These are phyloP conservation scores for Scaptomyza cyrtandrae DNA, from an alignment of 2,888 invertebrate species.

Conservation along the genomic window DNA sequence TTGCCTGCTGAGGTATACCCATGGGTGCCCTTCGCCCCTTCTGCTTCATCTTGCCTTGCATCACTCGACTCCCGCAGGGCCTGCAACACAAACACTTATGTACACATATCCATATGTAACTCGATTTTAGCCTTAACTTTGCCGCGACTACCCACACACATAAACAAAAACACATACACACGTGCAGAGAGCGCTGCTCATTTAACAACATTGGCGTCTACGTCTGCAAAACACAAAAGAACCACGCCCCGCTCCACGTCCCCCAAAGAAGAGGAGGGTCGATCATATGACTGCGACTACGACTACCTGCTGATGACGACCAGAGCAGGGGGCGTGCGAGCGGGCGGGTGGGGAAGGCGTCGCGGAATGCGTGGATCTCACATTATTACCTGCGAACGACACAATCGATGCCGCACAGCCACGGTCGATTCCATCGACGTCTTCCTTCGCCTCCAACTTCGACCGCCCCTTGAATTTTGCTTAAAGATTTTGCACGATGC, in stretches of 20 bases:
- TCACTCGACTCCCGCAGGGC: conserved; percentile 72
- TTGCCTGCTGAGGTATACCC: conserved; percentile 28
- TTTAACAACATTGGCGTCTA: conserved; percentile 80
- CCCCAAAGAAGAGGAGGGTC: conserved; percentile 39
- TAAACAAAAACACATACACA: conserved; percentile 16
- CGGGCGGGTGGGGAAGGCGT: conserved; percentile 37
- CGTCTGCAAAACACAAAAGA: conserved; percentile 79
- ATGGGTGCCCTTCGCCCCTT: conserved; percentile 57
- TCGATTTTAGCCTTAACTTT: conserved; percentile 75
- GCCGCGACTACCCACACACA: conserved; percentile 67
- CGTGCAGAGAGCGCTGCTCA: conserved; percentile 57
- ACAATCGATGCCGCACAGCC: conserved; percentile 72
- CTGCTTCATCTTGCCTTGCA: conserved; percentile 15
- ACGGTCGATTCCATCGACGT: conserved; percentile 34
- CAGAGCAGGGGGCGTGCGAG: conserved; percentile 3
- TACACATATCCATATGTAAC: conserved; percentile 50
- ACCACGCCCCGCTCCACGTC: conserved; percentile 57
- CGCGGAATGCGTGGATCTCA: conserved; percentile 79
- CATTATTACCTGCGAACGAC: conserved; percentile 80
- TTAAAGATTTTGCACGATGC: conserved; percentile 63
- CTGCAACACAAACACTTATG: conserved; percentile 17
- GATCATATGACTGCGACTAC: conserved; percentile 72
- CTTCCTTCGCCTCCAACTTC: conserved; percentile 24
- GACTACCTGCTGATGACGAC: conserved; percentile 72
- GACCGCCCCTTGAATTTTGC: conserved; percentile 60